Evolutionary conservation across 2,113 vertebrate genomes (phyloP).

Genomic region (Saguinus midas): DNA sequence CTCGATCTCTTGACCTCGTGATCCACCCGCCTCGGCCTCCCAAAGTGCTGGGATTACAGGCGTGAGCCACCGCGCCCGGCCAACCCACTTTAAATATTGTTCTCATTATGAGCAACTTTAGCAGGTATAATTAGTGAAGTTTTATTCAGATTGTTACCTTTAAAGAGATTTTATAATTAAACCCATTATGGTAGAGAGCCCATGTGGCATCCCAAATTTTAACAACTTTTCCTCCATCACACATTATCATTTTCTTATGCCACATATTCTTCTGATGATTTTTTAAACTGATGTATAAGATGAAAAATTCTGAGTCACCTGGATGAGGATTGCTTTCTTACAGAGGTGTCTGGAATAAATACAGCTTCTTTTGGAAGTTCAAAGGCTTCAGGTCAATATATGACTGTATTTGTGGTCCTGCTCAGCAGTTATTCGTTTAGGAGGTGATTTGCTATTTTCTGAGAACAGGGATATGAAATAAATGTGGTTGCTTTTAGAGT

Average conservation of each 20-base stretch:
- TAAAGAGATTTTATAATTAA: not conserved
- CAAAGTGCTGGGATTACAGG: too few species aligned
- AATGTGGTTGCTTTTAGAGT: not conserved
- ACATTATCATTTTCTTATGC: not conserved
- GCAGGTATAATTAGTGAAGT: not conserved
- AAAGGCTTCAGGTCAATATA: not conserved
- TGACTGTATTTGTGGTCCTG: not conserved
- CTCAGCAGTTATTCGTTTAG: not conserved
- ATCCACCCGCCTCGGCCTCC: too few species aligned
- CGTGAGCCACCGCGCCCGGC: too few species aligned
- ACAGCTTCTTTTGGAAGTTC: not conserved
- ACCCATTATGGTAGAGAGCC: not conserved
- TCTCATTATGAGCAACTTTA: not conserved
- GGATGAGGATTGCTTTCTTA: not conserved
- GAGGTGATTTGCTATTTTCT: slow-evolving; percentile 32
- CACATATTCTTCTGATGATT: not conserved
- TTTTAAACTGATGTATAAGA: not conserved
- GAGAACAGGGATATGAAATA: slow-evolving; percentile 5
- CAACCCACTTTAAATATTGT: not conserved
- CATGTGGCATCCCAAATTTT: rapidly evolving
- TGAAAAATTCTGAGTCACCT: not conserved
- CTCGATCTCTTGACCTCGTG: too few species aligned
- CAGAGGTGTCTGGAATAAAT: not conserved
- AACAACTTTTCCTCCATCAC: not conserved
- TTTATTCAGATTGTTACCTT: not conserved